Evolutionary conservation across 1,140 invertebrate genomes (phyloP), one percentile per base, ranked within the genome.

Genomic region (Drosophila athabasca): DNA sequence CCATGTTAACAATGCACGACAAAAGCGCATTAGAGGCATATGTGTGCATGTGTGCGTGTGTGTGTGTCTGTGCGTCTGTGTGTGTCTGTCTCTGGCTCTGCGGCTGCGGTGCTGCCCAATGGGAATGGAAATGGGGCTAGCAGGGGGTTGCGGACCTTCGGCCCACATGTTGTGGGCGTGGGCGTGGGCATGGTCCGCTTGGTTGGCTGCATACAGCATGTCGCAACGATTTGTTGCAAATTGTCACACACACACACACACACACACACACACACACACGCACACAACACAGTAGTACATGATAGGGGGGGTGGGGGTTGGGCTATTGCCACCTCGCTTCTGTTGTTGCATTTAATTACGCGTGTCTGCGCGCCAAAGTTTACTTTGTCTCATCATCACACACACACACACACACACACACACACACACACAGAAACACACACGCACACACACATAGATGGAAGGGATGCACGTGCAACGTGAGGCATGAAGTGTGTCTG

Each of bases 261-360:
- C 54, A 57, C 62, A 19, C 17, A 19, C 17, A n/a, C n/a, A n/a
- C n/a, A n/a, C n/a, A n/a, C n/a, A 49, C 55, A 79, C 74, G 62
- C 57, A 72, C 49, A 54, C 54, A 57, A 39, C 9, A 39, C 11
- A n/a, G n/a, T n/a, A 11, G 35, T 39, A 13, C 35, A 39, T 39
- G 35, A 39, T 39, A 39, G 13, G 35, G 11, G 11, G 44, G 50
- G 24, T n/a, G 2, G 44, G 3, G 44, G 49, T 58, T 55, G 45
- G 46, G 31, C 11, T 45, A 43, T 59, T 52, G 45, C 55, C 80
- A 58, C 59, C 76, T 68, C 62, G 52, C 29, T 48, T 60, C 81
- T 76, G 81, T 77, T 84, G 81, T 85, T 84, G 81, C 81, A 87
- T 84, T 85, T 85, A 85, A 85, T 85, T 85, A 81, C 82, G 78